Evolutionary conservation across 2,888 invertebrate species (phyloP).

Genomic region (Catocala fraxini): DNA sequence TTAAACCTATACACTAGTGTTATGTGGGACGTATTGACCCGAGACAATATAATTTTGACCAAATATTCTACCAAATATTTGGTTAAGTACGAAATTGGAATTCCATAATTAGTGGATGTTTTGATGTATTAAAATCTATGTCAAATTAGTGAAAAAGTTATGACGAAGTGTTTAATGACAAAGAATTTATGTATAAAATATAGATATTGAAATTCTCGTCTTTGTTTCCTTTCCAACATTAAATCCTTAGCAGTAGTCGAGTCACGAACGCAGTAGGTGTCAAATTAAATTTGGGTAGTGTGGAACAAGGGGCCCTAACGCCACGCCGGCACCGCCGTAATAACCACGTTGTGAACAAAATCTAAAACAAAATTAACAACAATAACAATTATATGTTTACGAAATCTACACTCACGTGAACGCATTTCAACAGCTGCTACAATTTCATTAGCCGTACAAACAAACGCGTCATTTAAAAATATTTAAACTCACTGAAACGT

Average conservation of each 20-base stretch:
- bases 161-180: conserved; percentile 79
- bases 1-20: conserved; percentile 57
- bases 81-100: conserved; percentile 73
- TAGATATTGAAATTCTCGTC: conserved; percentile 58
- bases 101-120: conserved; percentile 69
- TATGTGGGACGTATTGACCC: conserved; percentile 64
- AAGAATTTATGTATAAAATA: conserved; percentile 80
- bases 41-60: conserved; percentile 84
- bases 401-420: conserved; percentile 25
- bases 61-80: conserved; percentile 81
- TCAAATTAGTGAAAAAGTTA: conserved; percentile 78
- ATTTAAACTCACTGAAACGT: neutral
- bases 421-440: conserved; percentile 36
- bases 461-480: conserved; percentile 12
- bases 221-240: conserved; percentile 43
- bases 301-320: too few relatives aligned
- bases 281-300: conserved; percentile 38
- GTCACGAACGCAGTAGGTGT: neutral
- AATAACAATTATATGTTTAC: conserved; percentile 38
- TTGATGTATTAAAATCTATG: conserved; percentile 72
- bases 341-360: conserved; percentile 39
- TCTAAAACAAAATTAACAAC: conserved; percentile 46
- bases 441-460: conserved; percentile 31
- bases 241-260: neutral
- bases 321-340: conserved; percentile 20